Conservation (phyloP, 1,140 invertebrate genomes). For the Chironomus striatipennis region DNA sequence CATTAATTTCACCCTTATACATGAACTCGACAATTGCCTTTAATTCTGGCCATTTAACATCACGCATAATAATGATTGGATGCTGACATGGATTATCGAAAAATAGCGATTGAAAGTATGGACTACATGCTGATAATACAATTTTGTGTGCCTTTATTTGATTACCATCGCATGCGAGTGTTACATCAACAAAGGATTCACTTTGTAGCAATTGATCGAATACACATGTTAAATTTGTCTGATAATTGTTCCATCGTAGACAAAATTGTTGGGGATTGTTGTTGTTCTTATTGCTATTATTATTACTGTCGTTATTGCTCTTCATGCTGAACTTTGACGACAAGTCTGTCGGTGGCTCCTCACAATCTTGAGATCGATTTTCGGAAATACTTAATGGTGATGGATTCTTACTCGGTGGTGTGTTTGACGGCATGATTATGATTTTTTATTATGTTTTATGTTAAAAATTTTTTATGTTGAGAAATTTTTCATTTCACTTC, state of each 20-base stretch:
- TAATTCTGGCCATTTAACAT: conserved; percentile 77
- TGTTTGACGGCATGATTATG: neutral
- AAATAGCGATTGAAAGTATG: conserved; percentile 84
- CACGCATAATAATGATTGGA: conserved; percentile 83
- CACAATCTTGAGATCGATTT: conserved; percentile 21
- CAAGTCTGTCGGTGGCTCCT: neutral
- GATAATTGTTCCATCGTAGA: conserved; percentile 90
- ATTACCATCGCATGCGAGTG: conserved; percentile 80
- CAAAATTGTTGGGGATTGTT: conserved; percentile 55
- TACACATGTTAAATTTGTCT: conserved; percentile 80
- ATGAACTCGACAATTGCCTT: conserved; percentile 87
- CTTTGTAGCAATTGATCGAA: conserved; percentile 86
- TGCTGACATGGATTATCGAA: conserved; percentile 87
- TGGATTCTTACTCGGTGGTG: conserved; percentile 20
- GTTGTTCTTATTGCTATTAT: conserved; percentile 9
- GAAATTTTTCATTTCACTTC: too few relatives aligned
- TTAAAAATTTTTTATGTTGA: too few relatives aligned
- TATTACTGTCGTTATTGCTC: neutral
- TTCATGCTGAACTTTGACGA: conserved; percentile 3
- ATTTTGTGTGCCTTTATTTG: conserved; percentile 88
- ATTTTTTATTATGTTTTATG: neutral
- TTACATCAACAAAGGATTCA: conserved; percentile 87
- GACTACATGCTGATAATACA: conserved; percentile 84
- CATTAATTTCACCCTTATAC: conserved; percentile 90
- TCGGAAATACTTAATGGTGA: conserved; percentile 16